Base-by-base conservation (phyloP, 2,113 vertebrate species). In the Pipra filicauda region DNA sequence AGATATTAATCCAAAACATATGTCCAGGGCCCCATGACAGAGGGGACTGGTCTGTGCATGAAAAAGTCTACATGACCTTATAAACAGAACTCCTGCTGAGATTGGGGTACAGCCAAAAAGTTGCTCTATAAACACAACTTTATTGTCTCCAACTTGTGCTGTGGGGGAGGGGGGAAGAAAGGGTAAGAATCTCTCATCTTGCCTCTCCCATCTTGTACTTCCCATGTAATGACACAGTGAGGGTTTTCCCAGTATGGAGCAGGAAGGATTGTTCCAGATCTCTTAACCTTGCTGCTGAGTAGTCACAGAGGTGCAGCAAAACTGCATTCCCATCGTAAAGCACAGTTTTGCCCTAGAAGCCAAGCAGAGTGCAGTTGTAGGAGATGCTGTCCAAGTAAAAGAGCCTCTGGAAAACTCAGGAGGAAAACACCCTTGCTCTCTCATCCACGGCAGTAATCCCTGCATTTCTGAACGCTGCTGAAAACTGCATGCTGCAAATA, bases 101-200 rank as follows among this genome's bases (percentile, higher is more conserved):
- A 8, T 0, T 65, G 35, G 37, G 49, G 27, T 72, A 26, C 54
- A 85, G 74, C 62, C 48, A 48, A 44, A 35, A 72, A 69, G 7
- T 20, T 82, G 17, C 35, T 85, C 35, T 59, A 9, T 48, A 64
- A 89, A 59, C 33, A 11, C 15, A 24, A 1, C 8, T 85, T 27
- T 30, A 9, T 41, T 8, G 0, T 33, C 37, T 93, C 23, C n/a
- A 72, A 3, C 12, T 46, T 82, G 22, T 43, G 33, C 65, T 51
- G 0, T 5, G 19, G 14, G 4, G 41, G 13, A 51, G 14, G 14
- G 11, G 0, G 0, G 35, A 3, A 55, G 18, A 91, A 71, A 67
- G 1, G 8, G 41, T 22, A 62, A 24, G 43, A 82, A 58, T 65
- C 79, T 62, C 46, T 62, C 9, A 8, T 49, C 30, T 23, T 79